phyloP scores from a whole-genome alignment of 2,797 vertebrate species.

The Lophura swinhoii region DNA sequence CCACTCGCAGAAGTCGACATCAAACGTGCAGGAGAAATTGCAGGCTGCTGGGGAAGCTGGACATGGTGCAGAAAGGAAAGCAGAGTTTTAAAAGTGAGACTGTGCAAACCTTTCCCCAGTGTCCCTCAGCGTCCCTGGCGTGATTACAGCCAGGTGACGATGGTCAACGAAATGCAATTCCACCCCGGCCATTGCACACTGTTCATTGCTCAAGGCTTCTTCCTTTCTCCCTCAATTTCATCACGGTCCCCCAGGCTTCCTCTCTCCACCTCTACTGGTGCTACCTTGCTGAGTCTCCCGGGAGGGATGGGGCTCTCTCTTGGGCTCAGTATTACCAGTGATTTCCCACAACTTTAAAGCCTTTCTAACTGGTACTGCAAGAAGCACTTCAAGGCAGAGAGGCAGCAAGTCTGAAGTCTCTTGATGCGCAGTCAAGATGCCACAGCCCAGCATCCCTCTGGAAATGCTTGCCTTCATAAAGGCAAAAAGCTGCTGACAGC shows the following conservation, averaged over 20 bases:
- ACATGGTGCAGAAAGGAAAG: conserved; percentile 65
- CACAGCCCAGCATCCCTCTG: not conserved
- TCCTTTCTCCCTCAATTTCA: not conserved
- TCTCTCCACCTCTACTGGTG: not conserved
- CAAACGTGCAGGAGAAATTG: conserved; percentile 82
- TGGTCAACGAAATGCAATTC: not conserved
- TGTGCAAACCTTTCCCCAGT: rapidly evolving
- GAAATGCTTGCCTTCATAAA: not conserved
- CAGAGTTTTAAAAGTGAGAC: not conserved
- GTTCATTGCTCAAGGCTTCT: not conserved
- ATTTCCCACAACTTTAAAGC: not conserved
- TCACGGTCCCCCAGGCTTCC: not conserved
- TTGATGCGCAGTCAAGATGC: too few relatives aligned
- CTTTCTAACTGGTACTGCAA: not conserved
- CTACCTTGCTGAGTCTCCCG: not conserved
- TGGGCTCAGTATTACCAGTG: too few relatives aligned
- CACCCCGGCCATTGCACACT: not conserved
- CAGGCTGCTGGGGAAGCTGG: conserved; percentile 31
- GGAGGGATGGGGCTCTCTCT: not conserved
- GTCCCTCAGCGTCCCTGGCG: not conserved
- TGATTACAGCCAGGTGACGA: too few relatives aligned
- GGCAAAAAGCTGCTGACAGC: not conserved
- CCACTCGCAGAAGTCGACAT: conserved; percentile 82
- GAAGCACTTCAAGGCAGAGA: not conserved
- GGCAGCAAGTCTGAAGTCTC: not conserved